Conservation (phyloP, 2,113 vertebrate species). For the Mohoua ochrocephala region DNA sequence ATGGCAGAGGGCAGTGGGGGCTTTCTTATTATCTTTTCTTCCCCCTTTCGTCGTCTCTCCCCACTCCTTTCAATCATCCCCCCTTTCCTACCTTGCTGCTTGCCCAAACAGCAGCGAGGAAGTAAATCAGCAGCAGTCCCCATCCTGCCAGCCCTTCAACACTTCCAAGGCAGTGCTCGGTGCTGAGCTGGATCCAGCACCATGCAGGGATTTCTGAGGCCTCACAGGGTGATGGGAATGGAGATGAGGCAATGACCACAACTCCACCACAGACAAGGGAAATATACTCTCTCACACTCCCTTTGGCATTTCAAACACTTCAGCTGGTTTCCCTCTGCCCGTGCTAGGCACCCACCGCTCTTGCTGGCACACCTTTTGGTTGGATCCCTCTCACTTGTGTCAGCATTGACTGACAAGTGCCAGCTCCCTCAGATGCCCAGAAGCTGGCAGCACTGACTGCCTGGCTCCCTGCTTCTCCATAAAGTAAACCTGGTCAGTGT, state of each 20-base stretch:
- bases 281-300: neutral
- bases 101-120: neutral
- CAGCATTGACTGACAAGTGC: neutral
- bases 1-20: conserved; percentile 59
- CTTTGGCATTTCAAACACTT: neutral
- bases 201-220: neutral
- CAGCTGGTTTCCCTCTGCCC: neutral
- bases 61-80: conserved; percentile 35
- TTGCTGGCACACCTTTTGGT: neutral
- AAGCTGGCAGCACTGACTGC: neutral
- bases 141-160: neutral
- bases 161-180: neutral
- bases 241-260: neutral
- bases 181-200: accelerated
- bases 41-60: conserved; percentile 12
- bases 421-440: neutral
- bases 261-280: neutral
- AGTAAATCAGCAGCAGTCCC: neutral
- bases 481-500: neutral
- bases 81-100: neutral
- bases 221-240: neutral
- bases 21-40: conserved; percentile 62
- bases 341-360: neutral
- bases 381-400: neutral
- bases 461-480: neutral